A percentile compares a stretch with the other conserved stretches of the same genome.
Evolutionary conservation across 92 coral and sea anemone genomes (phyloP).

Genomic region (Paragorgia papillata): DNA sequence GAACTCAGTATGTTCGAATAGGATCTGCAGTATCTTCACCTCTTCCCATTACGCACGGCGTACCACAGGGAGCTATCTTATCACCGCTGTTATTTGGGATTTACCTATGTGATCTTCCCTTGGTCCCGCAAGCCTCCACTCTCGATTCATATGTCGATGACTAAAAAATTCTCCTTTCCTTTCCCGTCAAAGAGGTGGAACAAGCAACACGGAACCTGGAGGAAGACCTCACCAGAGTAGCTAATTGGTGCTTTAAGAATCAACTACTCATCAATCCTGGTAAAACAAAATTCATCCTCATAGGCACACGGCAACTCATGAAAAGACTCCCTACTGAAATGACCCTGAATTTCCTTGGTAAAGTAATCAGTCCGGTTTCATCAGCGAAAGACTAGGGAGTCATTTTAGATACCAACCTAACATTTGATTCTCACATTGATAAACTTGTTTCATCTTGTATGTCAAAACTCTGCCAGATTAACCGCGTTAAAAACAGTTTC

Average conservation of each 20-base stretch:
- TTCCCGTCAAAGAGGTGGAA: not conserved
- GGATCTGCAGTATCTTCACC: slow-evolving; percentile 23
- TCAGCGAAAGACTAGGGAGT: slow-evolving; percentile 54
- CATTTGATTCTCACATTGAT: slow-evolving; percentile 34
- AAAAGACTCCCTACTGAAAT: slow-evolving; percentile 18
- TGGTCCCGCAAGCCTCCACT: not conserved
- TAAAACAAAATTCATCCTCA: slow-evolving; percentile 48
- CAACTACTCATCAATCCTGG: slow-evolving; percentile 57
- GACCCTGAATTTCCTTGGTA: slow-evolving; percentile 23
- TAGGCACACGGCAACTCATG: slow-evolving; percentile 48
- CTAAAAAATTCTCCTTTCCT: not conserved
- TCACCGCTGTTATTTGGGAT: slow-evolving; percentile 46
- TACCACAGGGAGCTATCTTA: slow-evolving; percentile 25
- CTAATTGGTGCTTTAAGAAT: slow-evolving; percentile 54
- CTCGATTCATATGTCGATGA: slow-evolving; percentile 21
- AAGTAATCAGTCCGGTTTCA: slow-evolving; percentile 30
- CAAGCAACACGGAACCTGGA: slow-evolving; percentile 26
- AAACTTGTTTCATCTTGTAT: slow-evolving; percentile 41
- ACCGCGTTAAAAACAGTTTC: slow-evolving; percentile 39
- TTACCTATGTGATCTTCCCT: slow-evolving; percentile 27
- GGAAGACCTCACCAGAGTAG: slow-evolving; percentile 50
- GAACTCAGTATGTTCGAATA: slow-evolving; percentile 16
- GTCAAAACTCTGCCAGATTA: slow-evolving; percentile 48
- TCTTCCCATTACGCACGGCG: slow-evolving; percentile 28
- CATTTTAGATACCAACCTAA: slow-evolving; percentile 39